phyloP scores from a whole-genome alignment of 2,113 vertebrate species.

The Illadopsis cleaveri region DNA sequence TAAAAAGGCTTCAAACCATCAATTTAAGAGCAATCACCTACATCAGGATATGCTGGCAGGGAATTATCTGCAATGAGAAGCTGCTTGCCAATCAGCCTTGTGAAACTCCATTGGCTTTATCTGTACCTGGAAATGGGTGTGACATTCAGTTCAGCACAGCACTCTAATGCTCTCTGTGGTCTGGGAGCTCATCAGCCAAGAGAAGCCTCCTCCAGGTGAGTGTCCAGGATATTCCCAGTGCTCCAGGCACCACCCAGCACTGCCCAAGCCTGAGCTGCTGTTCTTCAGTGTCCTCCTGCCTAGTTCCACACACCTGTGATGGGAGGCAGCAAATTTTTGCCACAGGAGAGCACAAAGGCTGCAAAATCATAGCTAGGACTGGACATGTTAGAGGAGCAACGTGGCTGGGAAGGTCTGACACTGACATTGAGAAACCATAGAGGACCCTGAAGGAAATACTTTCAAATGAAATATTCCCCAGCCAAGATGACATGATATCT shows the following conservation, averaged over 20 bases:
- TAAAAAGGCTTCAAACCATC: constrained; percentile 69
- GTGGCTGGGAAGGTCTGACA: background rate
- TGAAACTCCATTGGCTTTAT: constrained; percentile 30
- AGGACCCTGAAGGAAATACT: background rate
- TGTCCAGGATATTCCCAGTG: background rate
- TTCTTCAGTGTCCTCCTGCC: fast-evolving
- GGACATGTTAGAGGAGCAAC: background rate
- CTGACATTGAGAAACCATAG: fast-evolving
- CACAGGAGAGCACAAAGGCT: background rate
- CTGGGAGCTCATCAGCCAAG: background rate
- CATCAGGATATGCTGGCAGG: constrained; percentile 62
- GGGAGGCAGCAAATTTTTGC: background rate
- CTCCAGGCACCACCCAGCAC: fast-evolving
- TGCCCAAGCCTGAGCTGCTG: background rate
- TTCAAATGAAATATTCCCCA: background rate
- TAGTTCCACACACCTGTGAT: fast-evolving
- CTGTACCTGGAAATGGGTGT: background rate
- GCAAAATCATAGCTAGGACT: background rate
- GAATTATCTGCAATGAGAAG: constrained; percentile 69
- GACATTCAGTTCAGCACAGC: background rate
- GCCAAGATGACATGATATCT: background rate
- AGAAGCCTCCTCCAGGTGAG: background rate
- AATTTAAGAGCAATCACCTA: constrained; percentile 74
- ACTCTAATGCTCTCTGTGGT: background rate
- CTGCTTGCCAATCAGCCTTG: constrained; percentile 59